Base-by-base conservation (phyloP, 2,113 vertebrate genomes). In the Bothrops jararaca region DNA sequence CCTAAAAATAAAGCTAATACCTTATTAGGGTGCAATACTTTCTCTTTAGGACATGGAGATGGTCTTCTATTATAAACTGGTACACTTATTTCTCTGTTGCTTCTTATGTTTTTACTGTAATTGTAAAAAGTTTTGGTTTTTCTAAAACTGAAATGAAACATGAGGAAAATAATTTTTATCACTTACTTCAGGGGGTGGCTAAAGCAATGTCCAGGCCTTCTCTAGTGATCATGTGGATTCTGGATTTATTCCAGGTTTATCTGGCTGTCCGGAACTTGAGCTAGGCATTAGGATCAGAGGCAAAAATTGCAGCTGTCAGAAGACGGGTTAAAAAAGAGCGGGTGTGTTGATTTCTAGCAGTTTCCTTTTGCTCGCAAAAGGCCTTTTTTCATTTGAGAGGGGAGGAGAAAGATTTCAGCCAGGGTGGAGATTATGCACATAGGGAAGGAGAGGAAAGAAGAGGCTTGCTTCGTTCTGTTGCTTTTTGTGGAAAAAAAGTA, bases 111-210 rank as follows among this genome's bases (percentile, higher is more conserved):
- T n/a, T 57, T 0, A 3, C 29, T 69, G 29, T 69, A 13, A 5
- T 45, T 95, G 89, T 91, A 52, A 94, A 42, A 1, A 90, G 0
- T 11, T 0, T 90, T 26, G 50, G 1, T 92, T 95, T 48, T 54
- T 9, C 39, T 74, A 0, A 91, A 90, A 48, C 23, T 42, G 1
- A n/a, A 15, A 12, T 0, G 12, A 94, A 96, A 95, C 48, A 86
- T 7, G 34, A 89, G 91, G 26, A 58, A 89, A 80, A 57, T 94
- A 92, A 85, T 6, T 93, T 89, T 10, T 23, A 34, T 89, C 53
- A 96, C 97, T 96, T 94, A 97, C 97, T 94, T 94, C 87, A 90
- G 89, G 85, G 91, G 89, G 39, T 91, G 89, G 2, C 29, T 94
- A 90, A 93, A 96, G 85, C 4, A n/a, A 20, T 22, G 94, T 93